phyloP scores from a whole-genome alignment of 2,797 vertebrate genomes.

The Rhodeus uyekii region DNA sequence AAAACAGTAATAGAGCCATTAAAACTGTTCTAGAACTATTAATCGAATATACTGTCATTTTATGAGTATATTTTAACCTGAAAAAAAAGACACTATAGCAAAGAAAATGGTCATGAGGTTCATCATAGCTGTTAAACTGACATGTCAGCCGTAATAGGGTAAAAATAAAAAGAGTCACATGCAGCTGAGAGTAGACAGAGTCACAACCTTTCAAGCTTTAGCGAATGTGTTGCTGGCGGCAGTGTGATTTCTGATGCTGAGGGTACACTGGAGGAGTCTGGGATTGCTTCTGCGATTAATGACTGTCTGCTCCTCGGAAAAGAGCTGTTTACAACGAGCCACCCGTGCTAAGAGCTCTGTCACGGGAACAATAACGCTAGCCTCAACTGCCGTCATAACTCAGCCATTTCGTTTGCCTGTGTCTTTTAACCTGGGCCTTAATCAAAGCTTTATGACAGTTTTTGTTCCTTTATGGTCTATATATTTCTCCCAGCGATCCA shows the following conservation, averaged over 20 bases:
- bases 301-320: conserved; percentile 70
- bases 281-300: conserved; percentile 75
- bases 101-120: conserved; percentile 37
- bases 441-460: conserved; percentile 86
- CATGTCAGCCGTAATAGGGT: conserved; percentile 39
- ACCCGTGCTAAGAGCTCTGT: conserved; percentile 78
- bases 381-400: conserved; percentile 79
- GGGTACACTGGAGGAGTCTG: conserved; percentile 70
- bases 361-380: conserved; percentile 79
- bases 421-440: conserved; percentile 82
- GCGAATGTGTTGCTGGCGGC: conserved; percentile 71
- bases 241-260: conserved; percentile 72
- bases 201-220: conserved; percentile 62
- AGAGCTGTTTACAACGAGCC: conserved; percentile 78
- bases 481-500: conserved; percentile 81
- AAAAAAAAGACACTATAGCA: conserved; percentile 27
- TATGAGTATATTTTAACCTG: conserved; percentile 1
- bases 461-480: conserved; percentile 86
- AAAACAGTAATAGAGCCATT: conserved; percentile 35
- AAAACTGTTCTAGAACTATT: conserved; percentile 36
- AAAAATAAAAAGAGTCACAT: conserved; percentile 62
- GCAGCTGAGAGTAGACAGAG: conserved; percentile 58
- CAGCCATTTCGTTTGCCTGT: conserved; percentile 69
- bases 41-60: conserved; percentile 28
- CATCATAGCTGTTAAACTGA: conserved; percentile 50